A percentile compares a stretch with the other conserved stretches of the same genome.
phyloP scores from a whole-genome alignment of 2,888 invertebrate genomes.

The Caenorhabditis macrosperma region DNA sequence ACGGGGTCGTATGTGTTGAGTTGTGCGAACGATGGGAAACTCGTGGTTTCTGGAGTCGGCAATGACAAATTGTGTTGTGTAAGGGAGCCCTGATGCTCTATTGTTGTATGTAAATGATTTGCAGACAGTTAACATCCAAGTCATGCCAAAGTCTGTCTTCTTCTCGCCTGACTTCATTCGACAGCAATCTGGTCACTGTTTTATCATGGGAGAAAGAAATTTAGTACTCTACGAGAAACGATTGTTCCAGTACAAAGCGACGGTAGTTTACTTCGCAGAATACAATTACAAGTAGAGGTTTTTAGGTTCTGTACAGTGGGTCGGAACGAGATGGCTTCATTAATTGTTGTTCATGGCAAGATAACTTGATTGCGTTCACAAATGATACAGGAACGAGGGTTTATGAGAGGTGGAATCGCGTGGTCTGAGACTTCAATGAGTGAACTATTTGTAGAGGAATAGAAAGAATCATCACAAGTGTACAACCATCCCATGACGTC shows the following conservation, averaged over 20 bases:
- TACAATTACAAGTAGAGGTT: background rate
- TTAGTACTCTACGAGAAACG: constrained; percentile 75
- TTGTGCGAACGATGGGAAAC: constrained; percentile 83
- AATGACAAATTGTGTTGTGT: constrained; percentile 75
- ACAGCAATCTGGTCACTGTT: constrained; percentile 63
- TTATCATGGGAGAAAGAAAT: constrained; percentile 74
- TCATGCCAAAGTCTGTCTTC: constrained; percentile 71
- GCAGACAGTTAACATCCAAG: constrained; percentile 65
- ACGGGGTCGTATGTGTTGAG: constrained; percentile 93
- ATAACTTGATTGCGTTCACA: constrained; percentile 77
- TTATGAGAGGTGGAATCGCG: constrained; percentile 76
- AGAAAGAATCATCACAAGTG: constrained; percentile 66
- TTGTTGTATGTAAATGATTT: background rate
- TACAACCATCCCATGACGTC: constrained; percentile 73
- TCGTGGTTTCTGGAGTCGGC: constrained; percentile 89
- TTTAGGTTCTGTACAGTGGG: constrained; percentile 74
- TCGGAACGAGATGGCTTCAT: constrained; percentile 78
- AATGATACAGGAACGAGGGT: constrained; percentile 80
- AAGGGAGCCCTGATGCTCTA: constrained; percentile 5
- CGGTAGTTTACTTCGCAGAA: constrained; percentile 26
- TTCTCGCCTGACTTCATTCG: constrained; percentile 74
- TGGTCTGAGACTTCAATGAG: too few species aligned
- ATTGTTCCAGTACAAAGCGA: constrained; percentile 70
- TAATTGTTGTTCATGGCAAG: constrained; percentile 72
- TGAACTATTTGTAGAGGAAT: constrained; percentile 61